Percentiles rank a stretch among this genome's conserved stretches.
Evolutionary conservation across 2,113 vertebrate species (phyloP).

Genomic region (Amphiprion ocellaris): DNA sequence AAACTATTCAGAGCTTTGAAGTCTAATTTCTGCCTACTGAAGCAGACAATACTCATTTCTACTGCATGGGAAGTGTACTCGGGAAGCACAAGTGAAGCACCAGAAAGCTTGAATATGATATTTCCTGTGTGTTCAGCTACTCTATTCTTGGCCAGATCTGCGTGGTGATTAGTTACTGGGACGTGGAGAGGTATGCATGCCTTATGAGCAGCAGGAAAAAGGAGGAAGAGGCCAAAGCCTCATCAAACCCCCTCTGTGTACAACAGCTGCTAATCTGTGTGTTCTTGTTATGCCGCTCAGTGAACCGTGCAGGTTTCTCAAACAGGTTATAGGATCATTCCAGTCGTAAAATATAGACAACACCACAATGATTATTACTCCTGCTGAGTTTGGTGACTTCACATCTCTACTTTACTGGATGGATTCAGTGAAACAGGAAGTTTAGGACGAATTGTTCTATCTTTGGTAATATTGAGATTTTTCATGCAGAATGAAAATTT

Average conservation of each 20-base stretch:
- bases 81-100: constrained; percentile 63
- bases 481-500: no score
- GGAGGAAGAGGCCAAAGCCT: constrained; percentile 35
- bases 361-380: neutral
- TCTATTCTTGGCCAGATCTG: constrained; percentile 72
- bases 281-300: constrained; percentile 39
- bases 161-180: constrained; percentile 76
- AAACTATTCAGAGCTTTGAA: constrained; percentile 50
- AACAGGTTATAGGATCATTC: neutral
- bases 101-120: constrained; percentile 74
- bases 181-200: constrained; percentile 73
- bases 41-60: constrained; percentile 56
- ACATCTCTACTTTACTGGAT: neutral
- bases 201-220: constrained; percentile 52
- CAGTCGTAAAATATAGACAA: neutral
- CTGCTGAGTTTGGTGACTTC: neutral
- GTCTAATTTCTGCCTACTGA: constrained; percentile 55
- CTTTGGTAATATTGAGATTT: no score
- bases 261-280: constrained; percentile 43
- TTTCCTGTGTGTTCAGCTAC: constrained; percentile 73
- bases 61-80: constrained; percentile 66
- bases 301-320: constrained; percentile 35
- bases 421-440: no score
- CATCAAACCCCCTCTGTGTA: constrained; percentile 35
- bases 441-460: neutral